phyloP scores from a whole-genome alignment of 2,797 vertebrate genomes.

The Tauraco hartlaubi region DNA sequence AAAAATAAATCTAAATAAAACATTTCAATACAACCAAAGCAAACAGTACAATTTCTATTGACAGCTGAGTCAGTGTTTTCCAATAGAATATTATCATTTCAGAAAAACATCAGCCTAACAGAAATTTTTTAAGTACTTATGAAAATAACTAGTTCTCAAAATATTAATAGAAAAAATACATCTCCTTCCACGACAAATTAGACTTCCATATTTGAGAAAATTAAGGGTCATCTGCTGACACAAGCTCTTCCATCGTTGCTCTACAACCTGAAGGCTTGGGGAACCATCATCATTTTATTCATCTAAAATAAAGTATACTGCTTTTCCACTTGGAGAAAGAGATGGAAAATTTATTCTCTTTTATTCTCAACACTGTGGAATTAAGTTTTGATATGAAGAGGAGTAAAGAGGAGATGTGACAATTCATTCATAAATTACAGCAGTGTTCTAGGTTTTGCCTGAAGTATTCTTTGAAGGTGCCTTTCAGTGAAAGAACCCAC shows the following conservation, averaged over 20 bases:
- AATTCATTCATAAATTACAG: neutral
- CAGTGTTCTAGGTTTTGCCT: neutral
- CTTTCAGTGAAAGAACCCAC: neutral
- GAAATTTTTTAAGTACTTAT: neutral
- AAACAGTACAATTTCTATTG: neutral
- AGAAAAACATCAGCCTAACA: neutral
- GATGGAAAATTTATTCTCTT: neutral
- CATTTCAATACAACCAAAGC: neutral
- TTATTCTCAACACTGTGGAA: neutral
- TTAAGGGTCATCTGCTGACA: neutral
- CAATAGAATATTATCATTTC: neutral
- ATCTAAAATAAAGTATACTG: neutral
- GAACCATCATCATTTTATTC: rapidly evolving
- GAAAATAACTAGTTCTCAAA: neutral
- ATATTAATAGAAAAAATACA: neutral
- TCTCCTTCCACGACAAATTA: neutral
- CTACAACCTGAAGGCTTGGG: neutral
- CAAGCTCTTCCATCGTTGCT: neutral
- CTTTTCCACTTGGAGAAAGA: neutral
- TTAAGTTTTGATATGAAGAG: neutral
- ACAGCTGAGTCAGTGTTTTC: neutral
- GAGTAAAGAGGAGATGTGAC: neutral
- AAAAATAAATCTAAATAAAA: neutral
- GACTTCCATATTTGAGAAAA: neutral
- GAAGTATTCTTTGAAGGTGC: neutral